Percentiles rank a stretch among this genome's conserved stretches.
phyloP scores from a whole-genome alignment of 2,888 invertebrate species.

The Tinea pellionella region DNA sequence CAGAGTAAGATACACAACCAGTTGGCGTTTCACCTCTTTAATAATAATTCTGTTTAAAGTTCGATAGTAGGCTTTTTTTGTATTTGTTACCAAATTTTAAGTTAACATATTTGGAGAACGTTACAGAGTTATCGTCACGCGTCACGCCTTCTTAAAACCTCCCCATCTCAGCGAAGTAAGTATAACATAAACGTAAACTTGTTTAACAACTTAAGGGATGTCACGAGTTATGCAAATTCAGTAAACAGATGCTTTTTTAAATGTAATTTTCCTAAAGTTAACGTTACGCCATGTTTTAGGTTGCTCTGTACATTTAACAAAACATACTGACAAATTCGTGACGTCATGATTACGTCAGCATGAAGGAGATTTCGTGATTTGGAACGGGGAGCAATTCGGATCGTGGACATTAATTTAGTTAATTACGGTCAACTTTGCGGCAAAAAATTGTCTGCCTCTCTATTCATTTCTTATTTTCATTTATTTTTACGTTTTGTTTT shows the following conservation, averaged over 20 bases:
- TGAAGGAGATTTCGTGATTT: background rate
- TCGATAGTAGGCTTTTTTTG: too few relatives aligned
- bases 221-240: background rate
- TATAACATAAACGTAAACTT: conserved; percentile 2
- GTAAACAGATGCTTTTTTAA: conserved; percentile 1
- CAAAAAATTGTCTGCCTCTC: background rate
- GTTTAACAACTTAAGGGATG: background rate
- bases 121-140: background rate
- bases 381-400: background rate
- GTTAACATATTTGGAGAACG: background rate
- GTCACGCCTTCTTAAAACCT: background rate
- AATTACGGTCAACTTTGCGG: background rate
- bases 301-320: too few relatives aligned
- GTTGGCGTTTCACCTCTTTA: too few relatives aligned
- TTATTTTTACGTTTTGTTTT: too few relatives aligned
- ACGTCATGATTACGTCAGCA: background rate
- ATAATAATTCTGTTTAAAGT: too few relatives aligned
- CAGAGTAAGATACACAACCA: too few relatives aligned
- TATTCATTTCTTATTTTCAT: too few relatives aligned
- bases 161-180: background rate
- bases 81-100: too few relatives aligned
- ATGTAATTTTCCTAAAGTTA: background rate
- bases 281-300: background rate
- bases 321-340: background rate
- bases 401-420: background rate